These are phyloP conservation scores for Caracal caracal DNA, from an alignment of 2,113 vertebrate species.

Conservation along the genomic window DNA sequence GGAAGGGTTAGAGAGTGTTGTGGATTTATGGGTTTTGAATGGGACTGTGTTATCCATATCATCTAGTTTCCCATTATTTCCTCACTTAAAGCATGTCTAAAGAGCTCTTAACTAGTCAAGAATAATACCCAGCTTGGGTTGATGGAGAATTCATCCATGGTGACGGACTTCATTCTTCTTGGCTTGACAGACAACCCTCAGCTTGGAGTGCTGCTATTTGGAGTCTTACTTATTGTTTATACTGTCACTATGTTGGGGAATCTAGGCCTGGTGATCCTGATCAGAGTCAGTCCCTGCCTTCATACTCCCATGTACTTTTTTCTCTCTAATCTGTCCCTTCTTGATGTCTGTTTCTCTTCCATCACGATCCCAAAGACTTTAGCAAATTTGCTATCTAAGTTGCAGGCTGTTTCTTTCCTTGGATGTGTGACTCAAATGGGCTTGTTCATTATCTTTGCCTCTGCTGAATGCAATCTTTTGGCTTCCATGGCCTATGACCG, in stretches of 20 bases:
- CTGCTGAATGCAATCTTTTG: conserved; percentile 83
- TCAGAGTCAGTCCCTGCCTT: conserved; percentile 46
- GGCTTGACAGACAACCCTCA: conserved; percentile 44
- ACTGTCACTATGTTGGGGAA: conserved; percentile 51
- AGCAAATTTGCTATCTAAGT: conserved; percentile 72
- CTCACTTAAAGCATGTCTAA: conserved; percentile 16
- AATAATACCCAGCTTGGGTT: background rate
- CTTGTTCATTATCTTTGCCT: conserved; percentile 78
- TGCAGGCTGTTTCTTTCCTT: conserved; percentile 74
- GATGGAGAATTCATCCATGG: conserved; percentile 51
- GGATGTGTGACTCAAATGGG: conserved; percentile 81
- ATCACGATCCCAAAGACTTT: conserved; percentile 82
- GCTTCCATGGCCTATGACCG: conserved; percentile 85
- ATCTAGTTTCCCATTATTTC: conserved; percentile 23
- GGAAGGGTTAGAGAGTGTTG: background rate
- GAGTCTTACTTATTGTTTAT: conserved; percentile 53
- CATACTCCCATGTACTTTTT: conserved; percentile 83
- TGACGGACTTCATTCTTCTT: conserved; percentile 53
- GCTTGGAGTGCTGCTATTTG: conserved; percentile 41
- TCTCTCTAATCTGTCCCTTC: conserved; percentile 82
- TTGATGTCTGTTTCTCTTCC: conserved; percentile 83
- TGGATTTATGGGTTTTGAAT: background rate
- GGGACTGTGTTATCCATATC: background rate
- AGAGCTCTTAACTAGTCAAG: background rate
- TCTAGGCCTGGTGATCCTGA: conserved; percentile 46